These are phyloP conservation scores for Lepidocolaptes lacrymiger DNA, from an alignment of 2,797 vertebrate species.

Conservation along the genomic window DNA sequence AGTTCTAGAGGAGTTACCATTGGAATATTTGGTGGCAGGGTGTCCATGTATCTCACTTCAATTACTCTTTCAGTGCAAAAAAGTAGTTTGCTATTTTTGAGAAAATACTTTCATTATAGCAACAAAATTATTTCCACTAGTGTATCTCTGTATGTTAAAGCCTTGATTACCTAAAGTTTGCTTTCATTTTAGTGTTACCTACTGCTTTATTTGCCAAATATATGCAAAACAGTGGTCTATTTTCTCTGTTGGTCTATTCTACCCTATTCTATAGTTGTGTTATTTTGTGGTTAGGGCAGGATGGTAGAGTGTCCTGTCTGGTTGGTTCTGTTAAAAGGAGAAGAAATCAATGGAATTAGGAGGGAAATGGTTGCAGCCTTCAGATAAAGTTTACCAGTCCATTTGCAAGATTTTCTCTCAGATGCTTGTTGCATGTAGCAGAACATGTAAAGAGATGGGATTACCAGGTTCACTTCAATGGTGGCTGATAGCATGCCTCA, in stretches of 20 bases:
- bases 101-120: background rate
- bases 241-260: background rate
- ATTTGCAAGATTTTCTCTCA: background rate
- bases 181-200: background rate
- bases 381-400: background rate
- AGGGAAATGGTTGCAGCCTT: background rate
- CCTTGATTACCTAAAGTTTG: background rate
- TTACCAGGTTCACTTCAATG: background rate
- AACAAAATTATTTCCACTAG: background rate
- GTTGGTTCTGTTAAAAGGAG: background rate
- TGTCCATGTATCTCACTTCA: background rate
- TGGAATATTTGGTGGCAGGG: background rate
- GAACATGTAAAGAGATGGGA: background rate
- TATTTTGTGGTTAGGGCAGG: background rate
- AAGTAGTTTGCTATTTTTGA: background rate
- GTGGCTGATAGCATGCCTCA: background rate
- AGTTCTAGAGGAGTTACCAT: background rate
- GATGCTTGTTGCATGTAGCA: background rate
- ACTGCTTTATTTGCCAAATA: background rate
- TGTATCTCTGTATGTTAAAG: background rate
- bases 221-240: background rate
- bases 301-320: background rate
- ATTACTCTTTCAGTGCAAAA: background rate
- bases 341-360: background rate
- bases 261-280: rapidly evolving